phyloP scores from a whole-genome alignment of 2,888 invertebrate genomes.

The Pollenia angustigena region DNA sequence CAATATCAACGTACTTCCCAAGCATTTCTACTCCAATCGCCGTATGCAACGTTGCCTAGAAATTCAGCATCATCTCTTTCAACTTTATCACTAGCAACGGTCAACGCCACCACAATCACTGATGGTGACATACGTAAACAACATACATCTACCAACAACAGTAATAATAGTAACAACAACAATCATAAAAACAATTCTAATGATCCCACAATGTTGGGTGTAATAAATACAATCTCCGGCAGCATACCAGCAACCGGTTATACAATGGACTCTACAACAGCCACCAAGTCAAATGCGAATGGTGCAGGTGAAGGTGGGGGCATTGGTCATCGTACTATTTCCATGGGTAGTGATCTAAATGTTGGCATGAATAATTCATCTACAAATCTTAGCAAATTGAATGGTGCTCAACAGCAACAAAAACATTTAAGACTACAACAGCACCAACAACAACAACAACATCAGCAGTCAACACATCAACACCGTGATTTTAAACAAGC shows the following conservation, averaged over 20 bases:
- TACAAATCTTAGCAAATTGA: conserved; percentile 77
- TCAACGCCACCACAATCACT: conserved; percentile 50
- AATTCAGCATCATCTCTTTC: conserved; percentile 56
- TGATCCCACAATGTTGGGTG: conserved; percentile 70
- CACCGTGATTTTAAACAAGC: conserved; percentile 65
- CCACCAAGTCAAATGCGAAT: conserved; percentile 36
- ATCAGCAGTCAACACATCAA: conserved; percentile 49
- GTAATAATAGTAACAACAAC: conserved; percentile 42
- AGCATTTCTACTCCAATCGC: conserved; percentile 75
- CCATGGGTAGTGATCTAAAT: conserved; percentile 79
- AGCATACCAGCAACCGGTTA: conserved; percentile 78
- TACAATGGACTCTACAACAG: conserved; percentile 58
- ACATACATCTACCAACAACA: conserved; percentile 24
- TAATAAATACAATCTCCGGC: conserved; percentile 82
- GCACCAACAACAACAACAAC: conserved; percentile 59
- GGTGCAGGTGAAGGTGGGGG: background rate
- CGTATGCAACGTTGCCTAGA: conserved; percentile 79
- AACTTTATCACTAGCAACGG: conserved; percentile 44
- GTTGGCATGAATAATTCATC: conserved; percentile 76
- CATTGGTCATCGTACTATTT: conserved; percentile 68
- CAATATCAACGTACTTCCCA: conserved; percentile 68
- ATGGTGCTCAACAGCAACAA: conserved; percentile 68
- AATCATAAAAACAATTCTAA: conserved; percentile 53
- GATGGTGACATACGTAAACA: conserved; percentile 65
- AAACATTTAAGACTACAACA: conserved; percentile 49